These are phyloP conservation scores for Deroplatys truncata DNA, from an alignment of 2,888 invertebrate species.

Conservation along the genomic window DNA sequence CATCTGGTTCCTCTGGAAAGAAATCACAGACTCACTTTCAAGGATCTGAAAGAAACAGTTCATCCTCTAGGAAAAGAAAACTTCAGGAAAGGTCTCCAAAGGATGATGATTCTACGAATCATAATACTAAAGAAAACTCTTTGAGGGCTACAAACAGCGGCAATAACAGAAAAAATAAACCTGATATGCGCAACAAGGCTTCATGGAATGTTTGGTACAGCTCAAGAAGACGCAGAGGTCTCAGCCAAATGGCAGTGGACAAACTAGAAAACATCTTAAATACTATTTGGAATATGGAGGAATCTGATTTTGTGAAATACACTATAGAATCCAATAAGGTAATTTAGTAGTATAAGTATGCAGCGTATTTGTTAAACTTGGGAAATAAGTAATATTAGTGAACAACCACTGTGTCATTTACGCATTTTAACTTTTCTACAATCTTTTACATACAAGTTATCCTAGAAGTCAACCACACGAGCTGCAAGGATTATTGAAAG, in stretches of 20 bases:
- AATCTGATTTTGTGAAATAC: constrained; percentile 35
- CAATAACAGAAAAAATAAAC: background rate
- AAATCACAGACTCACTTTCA: background rate
- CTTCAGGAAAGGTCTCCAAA: background rate
- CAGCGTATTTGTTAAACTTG: background rate
- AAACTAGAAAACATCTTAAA: constrained; percentile 39
- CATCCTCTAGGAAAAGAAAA: background rate
- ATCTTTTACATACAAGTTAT: no score
- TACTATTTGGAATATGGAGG: constrained; percentile 40
- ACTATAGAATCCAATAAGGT: constrained; percentile 26
- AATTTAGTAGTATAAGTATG: constrained; percentile 1
- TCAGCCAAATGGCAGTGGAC: constrained; percentile 36
- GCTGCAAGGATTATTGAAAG: no score
- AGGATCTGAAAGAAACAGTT: background rate
- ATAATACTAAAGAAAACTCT: background rate
- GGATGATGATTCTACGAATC: background rate
- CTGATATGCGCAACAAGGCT: constrained; percentile 33
- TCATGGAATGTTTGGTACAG: constrained; percentile 41
- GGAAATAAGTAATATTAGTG: background rate
- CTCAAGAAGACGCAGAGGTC: constrained; percentile 37
- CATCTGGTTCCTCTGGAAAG: background rate
- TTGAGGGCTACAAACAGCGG: constrained; percentile 28
- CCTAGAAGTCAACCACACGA: no score
- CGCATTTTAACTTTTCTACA: no score
- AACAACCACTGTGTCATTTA: background rate